A percentile compares a stretch with the other conserved stretches of the same genome.
phyloP scores from a whole-genome alignment of 2,113 vertebrate genomes.

The Arizona elegans region DNA sequence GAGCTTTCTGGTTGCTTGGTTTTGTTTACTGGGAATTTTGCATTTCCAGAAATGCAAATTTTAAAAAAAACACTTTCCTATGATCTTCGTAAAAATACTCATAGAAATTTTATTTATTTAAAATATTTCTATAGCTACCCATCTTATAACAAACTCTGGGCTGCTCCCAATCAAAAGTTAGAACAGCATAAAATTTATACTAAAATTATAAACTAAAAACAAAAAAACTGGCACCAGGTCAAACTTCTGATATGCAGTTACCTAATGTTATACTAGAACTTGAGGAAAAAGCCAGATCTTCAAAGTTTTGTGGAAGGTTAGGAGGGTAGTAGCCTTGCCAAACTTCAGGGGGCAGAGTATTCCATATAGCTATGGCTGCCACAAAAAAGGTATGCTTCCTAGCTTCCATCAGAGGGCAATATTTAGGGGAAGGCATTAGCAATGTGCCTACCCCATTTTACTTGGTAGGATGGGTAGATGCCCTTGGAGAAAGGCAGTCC shows the following conservation, averaged over 20 bases:
- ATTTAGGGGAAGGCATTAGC: neutral
- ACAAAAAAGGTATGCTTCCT: neutral
- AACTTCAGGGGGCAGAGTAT: neutral
- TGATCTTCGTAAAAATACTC: neutral
- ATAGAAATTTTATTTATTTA: neutral
- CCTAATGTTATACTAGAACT: neutral
- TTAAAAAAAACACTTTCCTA: neutral
- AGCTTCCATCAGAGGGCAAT: neutral
- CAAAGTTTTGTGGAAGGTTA: neutral
- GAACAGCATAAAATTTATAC: neutral
- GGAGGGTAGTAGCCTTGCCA: neutral
- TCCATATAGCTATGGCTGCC: neutral
- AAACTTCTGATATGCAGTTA: neutral
- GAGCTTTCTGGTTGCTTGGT: neutral
- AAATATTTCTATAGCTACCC: neutral
- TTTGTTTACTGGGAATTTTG: neutral
- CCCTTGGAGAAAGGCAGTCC: neutral
- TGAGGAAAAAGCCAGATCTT: neutral
- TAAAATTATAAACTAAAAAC: neutral
- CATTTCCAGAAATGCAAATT: neutral
- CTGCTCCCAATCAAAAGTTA: neutral
- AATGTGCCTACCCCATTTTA: neutral
- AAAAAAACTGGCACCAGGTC: neutral
- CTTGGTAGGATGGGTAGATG: neutral
- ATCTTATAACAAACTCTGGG: neutral